Evolutionary conservation across 2,113 vertebrate genomes (phyloP).

Genomic region (Leptobrachium ailaonicum): DNA sequence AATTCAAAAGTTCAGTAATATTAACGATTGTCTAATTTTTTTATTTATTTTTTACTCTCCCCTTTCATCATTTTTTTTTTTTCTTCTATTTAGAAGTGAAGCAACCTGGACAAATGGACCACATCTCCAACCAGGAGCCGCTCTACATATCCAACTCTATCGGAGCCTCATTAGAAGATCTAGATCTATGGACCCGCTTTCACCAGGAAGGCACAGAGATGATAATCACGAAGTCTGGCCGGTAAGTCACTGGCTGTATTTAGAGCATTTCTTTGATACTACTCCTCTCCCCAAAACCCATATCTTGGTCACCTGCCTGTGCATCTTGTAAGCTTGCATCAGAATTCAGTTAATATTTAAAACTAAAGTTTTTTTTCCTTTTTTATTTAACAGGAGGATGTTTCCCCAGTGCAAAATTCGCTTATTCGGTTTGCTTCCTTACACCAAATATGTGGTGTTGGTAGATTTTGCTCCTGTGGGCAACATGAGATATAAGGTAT

Average conservation of each 20-base stretch:
- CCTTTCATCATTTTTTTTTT: neutral
- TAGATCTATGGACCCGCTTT: conserved; percentile 83
- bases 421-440: conserved; percentile 80
- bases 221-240: conserved; percentile 90
- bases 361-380: neutral
- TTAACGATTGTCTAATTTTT: neutral
- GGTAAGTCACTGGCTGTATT: conserved; percentile 63
- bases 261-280: too few relatives aligned
- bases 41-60: neutral
- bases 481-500: conserved; percentile 86
- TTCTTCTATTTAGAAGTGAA: conserved; percentile 65
- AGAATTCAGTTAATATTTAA: too few relatives aligned
- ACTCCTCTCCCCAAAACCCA: too few relatives aligned
- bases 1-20: neutral
- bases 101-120: conserved; percentile 65
- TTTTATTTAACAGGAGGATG: conserved; percentile 76
- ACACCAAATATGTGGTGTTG: conserved; percentile 86
- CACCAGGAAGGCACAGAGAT: conserved; percentile 86
- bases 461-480: conserved; percentile 87
- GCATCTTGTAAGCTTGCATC: too few relatives aligned
- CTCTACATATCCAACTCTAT: conserved; percentile 76
- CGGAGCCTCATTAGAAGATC: conserved; percentile 77
- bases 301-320: too few relatives aligned
- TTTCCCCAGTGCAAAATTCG: conserved; percentile 91
- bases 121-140: conserved; percentile 58